Evolutionary conservation across 2,113 vertebrate species (phyloP).

Genomic region (Chionodraco myersi): DNA sequence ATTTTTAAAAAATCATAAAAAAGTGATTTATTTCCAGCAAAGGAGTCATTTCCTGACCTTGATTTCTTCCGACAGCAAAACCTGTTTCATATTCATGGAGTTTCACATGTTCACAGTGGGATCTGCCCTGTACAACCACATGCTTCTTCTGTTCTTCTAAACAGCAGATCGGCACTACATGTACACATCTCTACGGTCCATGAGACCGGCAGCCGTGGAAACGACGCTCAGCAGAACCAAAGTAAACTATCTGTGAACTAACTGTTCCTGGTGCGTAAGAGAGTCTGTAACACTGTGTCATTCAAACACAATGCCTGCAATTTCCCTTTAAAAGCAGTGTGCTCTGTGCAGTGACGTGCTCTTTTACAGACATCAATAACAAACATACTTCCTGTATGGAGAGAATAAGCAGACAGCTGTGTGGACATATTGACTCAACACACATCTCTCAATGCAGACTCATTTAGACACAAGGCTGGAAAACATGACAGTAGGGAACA

Average conservation of each 20-base stretch:
- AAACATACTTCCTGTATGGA: not conserved
- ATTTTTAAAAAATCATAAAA: not conserved
- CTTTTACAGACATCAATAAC: too few species aligned
- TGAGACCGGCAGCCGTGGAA: too few species aligned
- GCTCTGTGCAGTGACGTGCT: too few species aligned
- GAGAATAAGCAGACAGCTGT: not conserved
- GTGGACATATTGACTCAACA: not conserved
- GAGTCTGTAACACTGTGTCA: not conserved
- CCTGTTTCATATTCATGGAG: conserved; percentile 10
- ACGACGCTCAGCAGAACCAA: not conserved
- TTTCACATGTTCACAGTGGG: conserved; percentile 2
- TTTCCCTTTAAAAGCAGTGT: not conserved
- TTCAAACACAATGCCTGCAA: not conserved
- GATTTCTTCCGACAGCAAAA: not conserved
- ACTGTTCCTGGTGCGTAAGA: too few species aligned
- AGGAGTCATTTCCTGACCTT: not conserved
- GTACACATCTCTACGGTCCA: not conserved
- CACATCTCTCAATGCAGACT: not conserved
- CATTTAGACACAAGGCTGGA: not conserved
- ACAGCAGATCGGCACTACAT: not conserved
- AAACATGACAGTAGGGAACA: not conserved
- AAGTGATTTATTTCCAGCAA: not conserved
- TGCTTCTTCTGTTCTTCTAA: not conserved
- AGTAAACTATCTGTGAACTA: not conserved
- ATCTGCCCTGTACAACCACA: not conserved